Conservation (phyloP, 1,140 invertebrate genomes). For the Phocides pigmalion region DNA sequence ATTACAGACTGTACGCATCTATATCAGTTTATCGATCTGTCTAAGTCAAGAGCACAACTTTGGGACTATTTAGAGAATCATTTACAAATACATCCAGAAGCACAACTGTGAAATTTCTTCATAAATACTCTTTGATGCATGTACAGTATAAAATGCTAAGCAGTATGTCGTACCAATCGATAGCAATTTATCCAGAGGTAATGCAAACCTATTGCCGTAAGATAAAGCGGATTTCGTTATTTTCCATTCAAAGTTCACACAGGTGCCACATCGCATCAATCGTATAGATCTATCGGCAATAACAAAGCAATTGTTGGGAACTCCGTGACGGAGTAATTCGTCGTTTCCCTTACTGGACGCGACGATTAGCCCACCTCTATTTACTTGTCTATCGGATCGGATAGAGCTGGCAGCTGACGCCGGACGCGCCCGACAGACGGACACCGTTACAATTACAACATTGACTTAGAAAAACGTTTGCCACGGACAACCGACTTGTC, state of each 20-base stretch:
- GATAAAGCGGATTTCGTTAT: constrained; percentile 25
- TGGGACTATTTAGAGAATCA: too few relatives aligned
- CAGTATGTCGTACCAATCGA: constrained; percentile 1
- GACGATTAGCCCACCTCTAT: constrained; percentile 80
- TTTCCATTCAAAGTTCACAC: constrained; percentile 42
- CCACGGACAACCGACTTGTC: constrained; percentile 61
- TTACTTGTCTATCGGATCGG: constrained; percentile 75
- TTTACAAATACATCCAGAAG: too few relatives aligned
- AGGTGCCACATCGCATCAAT: constrained; percentile 49
- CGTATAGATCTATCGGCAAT: constrained; percentile 60
- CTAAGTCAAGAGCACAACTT: too few relatives aligned
- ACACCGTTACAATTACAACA: constrained; percentile 77
- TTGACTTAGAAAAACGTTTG: constrained; percentile 82
- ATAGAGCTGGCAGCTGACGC: constrained; percentile 77
- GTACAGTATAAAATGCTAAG: not conserved
- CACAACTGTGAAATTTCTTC: too few relatives aligned
- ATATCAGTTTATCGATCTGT: too few relatives aligned
- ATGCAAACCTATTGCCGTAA: constrained; percentile 1
- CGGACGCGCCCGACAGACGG: constrained; percentile 73
- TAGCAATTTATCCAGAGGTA: constrained; percentile 4
- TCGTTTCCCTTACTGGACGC: constrained; percentile 76
- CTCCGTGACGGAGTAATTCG: constrained; percentile 78
- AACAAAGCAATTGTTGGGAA: constrained; percentile 77
- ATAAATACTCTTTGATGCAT: too few relatives aligned
- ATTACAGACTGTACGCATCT: too few relatives aligned